Conservation (phyloP, 1,140 invertebrate genomes). For the Solen grandis region DNA sequence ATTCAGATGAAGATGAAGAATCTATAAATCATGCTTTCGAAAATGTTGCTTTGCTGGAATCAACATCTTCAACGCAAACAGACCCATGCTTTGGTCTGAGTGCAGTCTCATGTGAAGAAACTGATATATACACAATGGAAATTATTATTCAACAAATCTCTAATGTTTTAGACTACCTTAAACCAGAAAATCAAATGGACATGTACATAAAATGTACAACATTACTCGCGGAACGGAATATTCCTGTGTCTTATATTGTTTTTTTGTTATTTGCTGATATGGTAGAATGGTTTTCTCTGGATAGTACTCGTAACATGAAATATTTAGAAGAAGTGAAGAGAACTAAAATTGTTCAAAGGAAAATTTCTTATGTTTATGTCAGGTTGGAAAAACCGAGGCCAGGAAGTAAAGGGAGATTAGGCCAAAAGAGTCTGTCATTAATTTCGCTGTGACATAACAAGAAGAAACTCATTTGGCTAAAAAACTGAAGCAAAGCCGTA, state of each 20-base stretch:
- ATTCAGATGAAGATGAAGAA: too few relatives aligned
- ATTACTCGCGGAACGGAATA: not conserved
- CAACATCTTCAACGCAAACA: too few relatives aligned
- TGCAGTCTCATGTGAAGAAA: too few relatives aligned
- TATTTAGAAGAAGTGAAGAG: slow-evolving; percentile 11
- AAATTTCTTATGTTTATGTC: not conserved
- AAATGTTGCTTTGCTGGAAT: too few relatives aligned
- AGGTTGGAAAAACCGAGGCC: not conserved
- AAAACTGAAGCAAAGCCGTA: too few relatives aligned
- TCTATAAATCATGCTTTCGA: too few relatives aligned
- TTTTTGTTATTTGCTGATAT: slow-evolving; percentile 9
- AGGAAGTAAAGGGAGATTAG: not conserved
- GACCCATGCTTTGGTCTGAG: too few relatives aligned
- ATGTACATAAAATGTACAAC: slow-evolving; percentile 4
- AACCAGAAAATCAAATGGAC: slow-evolving; percentile 4
- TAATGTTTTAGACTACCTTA: slow-evolving; percentile 1
- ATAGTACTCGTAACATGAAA: not conserved
- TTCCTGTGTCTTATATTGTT: slow-evolving; percentile 1
- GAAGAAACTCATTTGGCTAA: too few relatives aligned
- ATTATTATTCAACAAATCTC: too few relatives aligned
- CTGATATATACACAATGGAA: too few relatives aligned
- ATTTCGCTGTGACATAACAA: too few relatives aligned
- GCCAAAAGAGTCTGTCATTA: slow-evolving; percentile 1
- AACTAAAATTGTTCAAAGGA: not conserved
- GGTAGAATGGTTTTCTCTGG: slow-evolving; percentile 5